Conservation (phyloP, 2,888 invertebrate species). For the Peribatodes rhomboidaria region DNA sequence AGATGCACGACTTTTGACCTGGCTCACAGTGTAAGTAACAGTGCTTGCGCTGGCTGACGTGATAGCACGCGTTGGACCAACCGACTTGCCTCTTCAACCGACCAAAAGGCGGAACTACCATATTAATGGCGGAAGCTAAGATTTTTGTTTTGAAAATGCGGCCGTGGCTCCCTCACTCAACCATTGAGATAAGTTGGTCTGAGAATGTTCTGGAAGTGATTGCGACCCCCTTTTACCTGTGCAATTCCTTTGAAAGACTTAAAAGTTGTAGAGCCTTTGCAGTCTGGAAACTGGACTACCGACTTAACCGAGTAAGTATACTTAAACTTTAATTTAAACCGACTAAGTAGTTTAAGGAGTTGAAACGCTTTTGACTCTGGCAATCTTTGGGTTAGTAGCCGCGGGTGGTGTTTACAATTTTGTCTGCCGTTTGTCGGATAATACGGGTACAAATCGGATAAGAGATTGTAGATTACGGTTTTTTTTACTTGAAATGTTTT, state of each 20-base stretch:
- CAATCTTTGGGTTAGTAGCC: no score
- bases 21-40: background rate
- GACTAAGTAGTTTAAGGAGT: no score
- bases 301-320: no score
- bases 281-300: no score
- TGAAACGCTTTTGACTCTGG: no score
- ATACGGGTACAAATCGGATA: no score
- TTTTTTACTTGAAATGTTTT: no score
- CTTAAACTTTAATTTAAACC: no score
- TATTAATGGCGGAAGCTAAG: background rate
- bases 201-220: background rate
- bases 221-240: background rate
- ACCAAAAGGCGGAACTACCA: background rate
- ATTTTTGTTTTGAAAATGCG: background rate
- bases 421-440: no score
- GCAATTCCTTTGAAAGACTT: background rate
- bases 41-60: background rate
- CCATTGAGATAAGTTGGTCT: background rate
- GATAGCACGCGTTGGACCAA: background rate
- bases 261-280: background rate
- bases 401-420: no score
- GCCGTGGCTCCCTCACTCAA: background rate
- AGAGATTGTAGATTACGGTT: no score
- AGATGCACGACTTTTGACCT: slow-evolving; percentile 14
- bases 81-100: background rate